Evolutionary conservation across 2,113 vertebrate genomes (phyloP).

Genomic region (Barbus barbus): DNA sequence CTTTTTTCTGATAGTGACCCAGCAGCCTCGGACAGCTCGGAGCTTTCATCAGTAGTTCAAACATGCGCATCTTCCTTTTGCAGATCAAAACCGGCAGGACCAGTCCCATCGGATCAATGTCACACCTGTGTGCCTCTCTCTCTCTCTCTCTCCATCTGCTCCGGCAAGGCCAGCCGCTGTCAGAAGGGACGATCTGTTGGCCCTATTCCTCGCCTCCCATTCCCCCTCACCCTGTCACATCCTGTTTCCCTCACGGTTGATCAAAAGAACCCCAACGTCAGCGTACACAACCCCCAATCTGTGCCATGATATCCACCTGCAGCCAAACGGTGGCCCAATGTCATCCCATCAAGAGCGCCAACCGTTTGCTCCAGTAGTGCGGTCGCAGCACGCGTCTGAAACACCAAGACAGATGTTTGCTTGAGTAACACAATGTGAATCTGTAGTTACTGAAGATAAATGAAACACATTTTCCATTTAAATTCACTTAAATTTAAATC

Average conservation of each 20-base stretch:
- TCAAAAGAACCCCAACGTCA: constrained; percentile 70
- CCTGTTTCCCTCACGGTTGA: constrained; percentile 65
- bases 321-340: constrained; percentile 36
- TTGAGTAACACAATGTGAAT: not conserved
- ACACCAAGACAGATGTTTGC: constrained; percentile 13
- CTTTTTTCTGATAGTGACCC: constrained; percentile 14
- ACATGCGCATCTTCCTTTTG: constrained; percentile 39
- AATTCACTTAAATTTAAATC: not conserved
- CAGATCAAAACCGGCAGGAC: constrained; percentile 58
- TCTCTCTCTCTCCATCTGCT: constrained; percentile 56
- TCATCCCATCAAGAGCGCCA: not conserved
- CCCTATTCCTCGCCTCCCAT: constrained; percentile 42
- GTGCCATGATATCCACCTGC: constrained; percentile 29
- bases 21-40: constrained; percentile 7
- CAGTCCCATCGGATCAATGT: constrained; percentile 62
- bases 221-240: constrained; percentile 55
- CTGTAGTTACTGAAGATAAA: not conserved
- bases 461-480: not conserved
- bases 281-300: constrained; percentile 56
- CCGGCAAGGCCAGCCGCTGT: constrained; percentile 59
- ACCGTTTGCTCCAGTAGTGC: not conserved
- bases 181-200: constrained; percentile 69
- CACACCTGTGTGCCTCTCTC: constrained; percentile 55
- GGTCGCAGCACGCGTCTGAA: not conserved
- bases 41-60: constrained; percentile 49